These are phyloP conservation scores for Scaptomyza reducta DNA, from an alignment of 2,888 invertebrate genomes.

Conservation along the genomic window DNA sequence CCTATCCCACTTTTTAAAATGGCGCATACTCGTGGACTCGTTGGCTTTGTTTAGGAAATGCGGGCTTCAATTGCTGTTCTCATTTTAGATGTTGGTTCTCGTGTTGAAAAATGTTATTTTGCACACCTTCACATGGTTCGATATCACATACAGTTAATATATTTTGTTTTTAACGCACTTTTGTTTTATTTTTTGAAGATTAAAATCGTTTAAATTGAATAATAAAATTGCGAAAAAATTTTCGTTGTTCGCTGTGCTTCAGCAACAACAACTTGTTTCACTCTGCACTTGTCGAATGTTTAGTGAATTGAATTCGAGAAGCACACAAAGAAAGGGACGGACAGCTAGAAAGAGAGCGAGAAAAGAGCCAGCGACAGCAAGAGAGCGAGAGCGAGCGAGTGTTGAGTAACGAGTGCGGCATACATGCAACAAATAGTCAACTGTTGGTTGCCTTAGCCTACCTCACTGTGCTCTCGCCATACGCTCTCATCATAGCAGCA, in stretches of 20 bases:
- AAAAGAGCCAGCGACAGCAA: conserved; percentile 1
- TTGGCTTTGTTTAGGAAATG: conserved; percentile 78
- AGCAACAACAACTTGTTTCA: conserved; percentile 79
- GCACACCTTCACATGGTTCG: not conserved
- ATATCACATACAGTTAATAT: not conserved
- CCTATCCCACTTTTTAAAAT: conserved; percentile 78
- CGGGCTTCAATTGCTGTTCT: conserved; percentile 54
- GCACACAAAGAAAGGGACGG: conserved; percentile 22
- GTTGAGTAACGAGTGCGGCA: conserved; percentile 51
- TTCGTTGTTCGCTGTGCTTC: conserved; percentile 72
- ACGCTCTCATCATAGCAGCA: conserved; percentile 6
- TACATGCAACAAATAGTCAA: conserved; percentile 79
- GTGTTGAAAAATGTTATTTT: not conserved
- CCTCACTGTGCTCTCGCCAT: conserved; percentile 64
- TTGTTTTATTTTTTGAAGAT: conserved; percentile 15
- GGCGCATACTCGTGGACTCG: conserved; percentile 73
- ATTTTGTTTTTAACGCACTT: conserved; percentile 20
- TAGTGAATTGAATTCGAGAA: conserved; percentile 65
- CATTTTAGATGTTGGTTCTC: conserved; percentile 15
- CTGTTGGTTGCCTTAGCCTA: conserved; percentile 78
- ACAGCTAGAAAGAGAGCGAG: conserved; percentile 2
- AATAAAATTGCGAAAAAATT: conserved; percentile 46
- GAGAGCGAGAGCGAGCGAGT: conserved; percentile 26
- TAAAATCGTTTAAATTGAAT: conserved; percentile 12
- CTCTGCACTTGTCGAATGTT: conserved; percentile 80